phyloP scores from a whole-genome alignment of 2,888 invertebrate genomes.

The Stegana nigrithorax region DNA sequence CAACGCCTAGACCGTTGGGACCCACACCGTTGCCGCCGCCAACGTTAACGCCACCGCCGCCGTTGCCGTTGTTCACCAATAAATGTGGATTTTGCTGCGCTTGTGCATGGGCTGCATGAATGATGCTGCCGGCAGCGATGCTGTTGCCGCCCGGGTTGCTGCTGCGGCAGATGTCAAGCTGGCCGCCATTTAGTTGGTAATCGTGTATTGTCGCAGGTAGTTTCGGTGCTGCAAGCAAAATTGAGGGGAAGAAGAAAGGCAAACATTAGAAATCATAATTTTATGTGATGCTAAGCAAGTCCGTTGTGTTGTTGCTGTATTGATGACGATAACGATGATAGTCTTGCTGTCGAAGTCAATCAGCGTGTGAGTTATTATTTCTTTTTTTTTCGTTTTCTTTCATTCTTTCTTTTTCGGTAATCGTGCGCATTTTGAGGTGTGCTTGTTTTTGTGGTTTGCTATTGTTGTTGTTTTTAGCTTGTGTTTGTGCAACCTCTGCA shows the following conservation, averaged over 20 bases:
- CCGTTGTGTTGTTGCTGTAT: too few relatives aligned
- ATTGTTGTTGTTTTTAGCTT: constrained; percentile 29
- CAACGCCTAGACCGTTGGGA: constrained; percentile 28
- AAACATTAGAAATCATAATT: constrained; percentile 33
- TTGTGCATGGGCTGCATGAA: constrained; percentile 37
- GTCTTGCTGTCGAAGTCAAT: constrained; percentile 63
- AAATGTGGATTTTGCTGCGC: constrained; percentile 55
- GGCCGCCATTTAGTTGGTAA: constrained; percentile 68
- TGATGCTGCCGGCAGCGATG: constrained; percentile 32
- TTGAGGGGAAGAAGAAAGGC: constrained; percentile 20
- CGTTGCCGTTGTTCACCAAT: constrained; percentile 36
- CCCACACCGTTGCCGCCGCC: constrained; percentile 62
- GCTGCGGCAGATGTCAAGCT: constrained; percentile 64
- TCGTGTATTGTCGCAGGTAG: constrained; percentile 72
- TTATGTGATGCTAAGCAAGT: too few relatives aligned
- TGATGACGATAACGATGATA: constrained; percentile 57
- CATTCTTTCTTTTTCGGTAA: constrained; percentile 23
- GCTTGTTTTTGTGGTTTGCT: constrained; percentile 31
- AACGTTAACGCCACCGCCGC: constrained; percentile 61
- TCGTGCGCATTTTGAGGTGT: constrained; percentile 33
- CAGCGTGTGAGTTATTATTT: constrained; percentile 63
- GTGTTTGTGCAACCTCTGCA: neutral
- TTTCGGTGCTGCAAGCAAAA: constrained; percentile 73
- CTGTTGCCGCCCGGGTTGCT: constrained; percentile 41
- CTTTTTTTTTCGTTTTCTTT: constrained; percentile 19